Conservation (phyloP, 2,797 vertebrate genomes). For the Epinephelus awoara region DNA sequence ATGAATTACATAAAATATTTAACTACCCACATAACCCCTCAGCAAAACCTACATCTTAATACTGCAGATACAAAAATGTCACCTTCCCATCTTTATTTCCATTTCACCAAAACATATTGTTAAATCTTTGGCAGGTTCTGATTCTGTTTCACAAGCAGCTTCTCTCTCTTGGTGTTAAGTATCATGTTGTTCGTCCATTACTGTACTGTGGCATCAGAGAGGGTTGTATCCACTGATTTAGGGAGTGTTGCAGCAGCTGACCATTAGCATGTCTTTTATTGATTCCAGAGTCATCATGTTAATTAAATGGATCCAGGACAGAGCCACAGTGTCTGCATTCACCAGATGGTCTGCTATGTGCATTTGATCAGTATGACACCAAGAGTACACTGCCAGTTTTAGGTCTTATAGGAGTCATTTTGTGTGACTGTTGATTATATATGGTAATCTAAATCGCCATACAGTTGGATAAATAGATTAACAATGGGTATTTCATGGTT, state of each 20-base stretch:
- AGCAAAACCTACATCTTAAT: neutral
- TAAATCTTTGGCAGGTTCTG: neutral
- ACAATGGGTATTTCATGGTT: slow-evolving; percentile 24
- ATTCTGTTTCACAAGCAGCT: neutral
- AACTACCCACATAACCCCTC: neutral
- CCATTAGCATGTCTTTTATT: slow-evolving; percentile 40
- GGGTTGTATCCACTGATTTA: slow-evolving; percentile 35
- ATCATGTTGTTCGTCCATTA: neutral
- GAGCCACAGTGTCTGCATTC: slow-evolving; percentile 29
- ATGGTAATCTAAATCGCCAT: neutral
- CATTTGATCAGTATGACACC: slow-evolving; percentile 8
- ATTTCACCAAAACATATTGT: neutral
- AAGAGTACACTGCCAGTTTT: neutral
- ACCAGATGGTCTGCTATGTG: slow-evolving; percentile 6
- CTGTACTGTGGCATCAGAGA: slow-evolving; percentile 4
- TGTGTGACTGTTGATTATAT: neutral
- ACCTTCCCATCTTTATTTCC: neutral
- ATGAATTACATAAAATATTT: slow-evolving; percentile 3
- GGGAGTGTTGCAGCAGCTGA: slow-evolving; percentile 33
- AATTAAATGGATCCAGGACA: slow-evolving; percentile 43
- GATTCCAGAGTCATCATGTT: slow-evolving; percentile 43
- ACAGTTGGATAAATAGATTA: slow-evolving; percentile 10
- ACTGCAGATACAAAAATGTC: neutral
- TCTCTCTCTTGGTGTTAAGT: neutral
- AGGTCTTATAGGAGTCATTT: neutral